phyloP scores from a whole-genome alignment of 2,113 vertebrate genomes.

The Pteropus alecto region DNA sequence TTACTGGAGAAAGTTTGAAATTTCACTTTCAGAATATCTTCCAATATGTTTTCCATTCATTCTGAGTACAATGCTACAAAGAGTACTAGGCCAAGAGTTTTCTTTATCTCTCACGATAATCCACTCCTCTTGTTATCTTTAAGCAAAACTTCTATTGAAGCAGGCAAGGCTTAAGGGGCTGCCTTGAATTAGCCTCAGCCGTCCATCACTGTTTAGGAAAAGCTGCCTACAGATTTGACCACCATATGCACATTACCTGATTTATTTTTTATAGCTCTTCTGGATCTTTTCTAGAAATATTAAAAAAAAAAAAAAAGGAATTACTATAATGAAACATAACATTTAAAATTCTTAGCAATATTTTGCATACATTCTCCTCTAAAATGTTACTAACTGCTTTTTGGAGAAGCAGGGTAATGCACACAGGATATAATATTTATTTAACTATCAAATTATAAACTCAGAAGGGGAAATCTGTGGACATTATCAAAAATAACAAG shows the following conservation, averaged over 20 bases:
- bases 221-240: neutral
- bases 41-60: slow-evolving; percentile 9
- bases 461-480: neutral
- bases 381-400: neutral
- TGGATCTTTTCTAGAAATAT: neutral
- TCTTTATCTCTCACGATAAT: slow-evolving; percentile 27
- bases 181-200: neutral
- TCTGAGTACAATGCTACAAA: neutral
- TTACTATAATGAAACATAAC: slow-evolving; percentile 7
- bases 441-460: neutral
- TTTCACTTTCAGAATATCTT: slow-evolving; percentile 34
- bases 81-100: neutral
- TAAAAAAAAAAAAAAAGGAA: neutral
- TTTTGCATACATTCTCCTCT: neutral
- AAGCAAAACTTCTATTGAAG: slow-evolving; percentile 5
- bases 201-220: neutral
- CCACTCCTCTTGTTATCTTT: neutral
- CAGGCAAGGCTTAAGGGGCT: neutral
- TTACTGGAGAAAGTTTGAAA: slow-evolving; percentile 6
- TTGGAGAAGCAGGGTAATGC: neutral
- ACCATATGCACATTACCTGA: neutral
- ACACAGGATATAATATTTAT: neutral
- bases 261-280: slow-evolving; percentile 17
- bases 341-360: neutral
- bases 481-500: neutral